Evolutionary conservation across 2,888 invertebrate genomes (phyloP), one percentile per base, ranked within the genome.

Genomic region (Hybos culiciformis): DNA sequence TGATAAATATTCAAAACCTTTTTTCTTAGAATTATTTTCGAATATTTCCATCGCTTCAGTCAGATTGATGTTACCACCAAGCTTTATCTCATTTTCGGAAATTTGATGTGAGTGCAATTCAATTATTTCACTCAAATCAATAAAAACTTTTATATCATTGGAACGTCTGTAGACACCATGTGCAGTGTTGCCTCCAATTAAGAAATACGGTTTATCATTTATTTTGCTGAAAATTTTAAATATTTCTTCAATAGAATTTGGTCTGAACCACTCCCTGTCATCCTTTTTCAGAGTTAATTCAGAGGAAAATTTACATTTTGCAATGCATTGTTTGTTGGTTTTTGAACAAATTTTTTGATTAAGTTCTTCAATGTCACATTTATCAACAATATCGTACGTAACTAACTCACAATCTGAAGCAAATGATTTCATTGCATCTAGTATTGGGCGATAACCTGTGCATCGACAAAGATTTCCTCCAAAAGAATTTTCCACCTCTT

Each of bases 401-500:
- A 18, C 18, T 14, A 36, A 21, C 23, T 48, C 75, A 5, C 73
- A 72, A 52, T 80, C 78, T 2, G 59, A 65, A 0, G 81, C 78
- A 50, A 83, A 77, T 2, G 80, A 75, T 61, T 85, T 85, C 61
- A 86, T 83, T 4, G 84, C 77, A 56, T 85, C 84, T 38, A 83
- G 67, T 46, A 86, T 86, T 1, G 84, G 74, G 5, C 84, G 69
- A 56, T 83, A 85, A 1, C 85, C 85, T 0, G 85, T 86, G 54
- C 86, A 86, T 41, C 86, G 71, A 51, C 86, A 86, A 21, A 85
- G 77, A 50, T 84, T 83, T 39, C 83, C 72, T 7, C 83, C 84
- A 53, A 85, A 83, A 0, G 80, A 75, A 54, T 83, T 79, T 59
- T 85, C 84, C 11, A 84, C 70, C 52, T 81, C 77, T 49, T 71